Evolutionary conservation across 1,140 invertebrate genomes (phyloP).

Genomic region (Phenacoccus solenopsis): DNA sequence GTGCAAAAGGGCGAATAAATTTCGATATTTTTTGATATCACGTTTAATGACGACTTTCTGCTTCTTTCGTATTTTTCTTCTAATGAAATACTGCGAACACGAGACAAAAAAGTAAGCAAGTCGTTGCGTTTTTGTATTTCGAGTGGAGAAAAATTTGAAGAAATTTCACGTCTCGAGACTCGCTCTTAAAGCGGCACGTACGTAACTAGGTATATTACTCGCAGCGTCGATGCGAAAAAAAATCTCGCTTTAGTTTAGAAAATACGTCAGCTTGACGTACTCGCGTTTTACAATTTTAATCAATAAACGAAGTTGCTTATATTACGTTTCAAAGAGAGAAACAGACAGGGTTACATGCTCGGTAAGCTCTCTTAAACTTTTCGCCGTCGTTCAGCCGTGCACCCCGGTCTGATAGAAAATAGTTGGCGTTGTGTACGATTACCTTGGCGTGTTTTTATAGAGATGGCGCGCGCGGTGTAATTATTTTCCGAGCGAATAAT

Average conservation of each 20-base stretch:
- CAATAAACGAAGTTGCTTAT: neutral
- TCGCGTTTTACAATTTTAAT: neutral
- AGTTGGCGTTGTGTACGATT: neutral
- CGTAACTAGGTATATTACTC: too few relatives aligned
- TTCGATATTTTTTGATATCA: too few relatives aligned
- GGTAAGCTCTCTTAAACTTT: neutral
- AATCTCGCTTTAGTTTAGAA: neutral
- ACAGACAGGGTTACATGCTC: conserved; percentile 1
- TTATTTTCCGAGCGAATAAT: neutral
- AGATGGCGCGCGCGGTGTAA: neutral
- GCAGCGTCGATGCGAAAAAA: neutral
- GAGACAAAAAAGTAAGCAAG: too few relatives aligned
- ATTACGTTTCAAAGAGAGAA: neutral
- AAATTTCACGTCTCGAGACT: too few relatives aligned
- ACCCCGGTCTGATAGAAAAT: neutral
- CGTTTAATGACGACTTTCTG: too few relatives aligned
- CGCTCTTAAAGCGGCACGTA: too few relatives aligned
- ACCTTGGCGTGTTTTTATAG: too few relatives aligned
- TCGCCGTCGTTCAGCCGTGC: neutral
- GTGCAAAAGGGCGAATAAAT: too few relatives aligned
- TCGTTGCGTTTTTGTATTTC: too few relatives aligned
- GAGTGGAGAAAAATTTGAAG: too few relatives aligned
- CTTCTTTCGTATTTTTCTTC: too few relatives aligned
- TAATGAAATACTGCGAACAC: too few relatives aligned
- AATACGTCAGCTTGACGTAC: neutral